A percentile compares a stretch with the other conserved stretches of the same genome.
Evolutionary conservation across 2,888 invertebrate species (phyloP).

Genomic region (Pyrgus malvae): DNA sequence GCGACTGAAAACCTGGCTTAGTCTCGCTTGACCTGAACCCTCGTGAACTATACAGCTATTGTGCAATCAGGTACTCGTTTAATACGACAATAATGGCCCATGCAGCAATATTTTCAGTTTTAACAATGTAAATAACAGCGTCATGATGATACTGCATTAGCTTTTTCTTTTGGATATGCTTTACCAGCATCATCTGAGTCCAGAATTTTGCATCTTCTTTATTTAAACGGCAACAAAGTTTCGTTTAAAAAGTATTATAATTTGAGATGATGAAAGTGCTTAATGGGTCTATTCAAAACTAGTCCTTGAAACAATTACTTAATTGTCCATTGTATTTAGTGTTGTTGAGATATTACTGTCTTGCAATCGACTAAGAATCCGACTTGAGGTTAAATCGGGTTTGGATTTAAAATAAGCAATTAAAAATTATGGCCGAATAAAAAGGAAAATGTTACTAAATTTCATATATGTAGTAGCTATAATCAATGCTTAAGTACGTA

Average conservation of each 20-base stretch:
- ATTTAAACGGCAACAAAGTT: neutral
- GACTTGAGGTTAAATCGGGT: too few relatives aligned
- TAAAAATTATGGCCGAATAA: too few relatives aligned
- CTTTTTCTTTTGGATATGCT: too few relatives aligned
- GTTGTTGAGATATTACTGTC: neutral
- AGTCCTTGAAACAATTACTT: neutral
- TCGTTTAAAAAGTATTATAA: too few relatives aligned
- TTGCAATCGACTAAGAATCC: too few relatives aligned
- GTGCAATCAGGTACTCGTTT: slow-evolving; percentile 3
- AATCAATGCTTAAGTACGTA: too few relatives aligned
- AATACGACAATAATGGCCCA: neutral
- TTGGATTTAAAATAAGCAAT: too few relatives aligned
- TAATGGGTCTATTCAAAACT: neutral
- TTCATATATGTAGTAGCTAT: too few relatives aligned
- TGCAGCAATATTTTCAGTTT: neutral
- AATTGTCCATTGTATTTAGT: neutral
- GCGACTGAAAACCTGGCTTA: slow-evolving; percentile 11
- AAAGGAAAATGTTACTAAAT: too few relatives aligned
- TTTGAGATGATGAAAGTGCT: neutral
- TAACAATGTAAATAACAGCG: neutral
- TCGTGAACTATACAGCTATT: slow-evolving; percentile 8
- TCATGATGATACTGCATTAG: too few relatives aligned
- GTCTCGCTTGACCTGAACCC: slow-evolving; percentile 13
- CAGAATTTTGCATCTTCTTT: neutral
- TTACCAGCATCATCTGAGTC: too few relatives aligned